Evolutionary conservation across 1,140 invertebrate species (phyloP).

Genomic region (Ips typographus): DNA sequence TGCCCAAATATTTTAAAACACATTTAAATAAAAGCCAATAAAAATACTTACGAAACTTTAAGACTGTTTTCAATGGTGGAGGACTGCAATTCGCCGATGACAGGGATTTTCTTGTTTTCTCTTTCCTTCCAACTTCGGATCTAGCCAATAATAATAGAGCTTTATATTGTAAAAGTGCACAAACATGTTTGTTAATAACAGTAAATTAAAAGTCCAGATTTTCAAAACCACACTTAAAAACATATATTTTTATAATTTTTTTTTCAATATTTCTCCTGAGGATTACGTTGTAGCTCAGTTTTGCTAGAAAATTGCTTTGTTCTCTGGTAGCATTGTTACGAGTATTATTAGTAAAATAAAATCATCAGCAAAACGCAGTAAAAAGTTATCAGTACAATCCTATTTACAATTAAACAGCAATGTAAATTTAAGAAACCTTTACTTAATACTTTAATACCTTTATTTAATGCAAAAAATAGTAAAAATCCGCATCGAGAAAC

Average conservation of each 20-base stretch:
- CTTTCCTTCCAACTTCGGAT: conserved; percentile 55
- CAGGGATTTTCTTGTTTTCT: conserved; percentile 55
- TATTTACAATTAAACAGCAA: no score
- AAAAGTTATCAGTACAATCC: no score
- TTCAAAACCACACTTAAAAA: not conserved
- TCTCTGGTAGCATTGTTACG: no score
- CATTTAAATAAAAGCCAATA: not conserved
- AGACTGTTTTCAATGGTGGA: conserved; percentile 57
- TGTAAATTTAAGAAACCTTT: no score
- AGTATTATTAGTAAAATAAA: no score
- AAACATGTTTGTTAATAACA: not conserved
- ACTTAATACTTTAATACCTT: no score
- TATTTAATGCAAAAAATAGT: no score
- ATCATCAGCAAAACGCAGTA: no score
- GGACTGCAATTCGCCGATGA: conserved; percentile 55
- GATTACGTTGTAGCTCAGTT: no score
- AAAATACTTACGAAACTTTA: conserved; percentile 57
- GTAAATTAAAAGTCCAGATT: no score
- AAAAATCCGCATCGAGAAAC: no score
- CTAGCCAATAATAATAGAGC: conserved; percentile 44
- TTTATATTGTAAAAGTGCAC: not conserved
- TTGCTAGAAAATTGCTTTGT: no score
- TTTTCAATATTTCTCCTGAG: not conserved
- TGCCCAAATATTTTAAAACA: not conserved
- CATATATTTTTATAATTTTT: not conserved